Evolutionary conservation across 1,140 invertebrate genomes (phyloP).

Genomic region (Melipona quadrifasciata): DNA sequence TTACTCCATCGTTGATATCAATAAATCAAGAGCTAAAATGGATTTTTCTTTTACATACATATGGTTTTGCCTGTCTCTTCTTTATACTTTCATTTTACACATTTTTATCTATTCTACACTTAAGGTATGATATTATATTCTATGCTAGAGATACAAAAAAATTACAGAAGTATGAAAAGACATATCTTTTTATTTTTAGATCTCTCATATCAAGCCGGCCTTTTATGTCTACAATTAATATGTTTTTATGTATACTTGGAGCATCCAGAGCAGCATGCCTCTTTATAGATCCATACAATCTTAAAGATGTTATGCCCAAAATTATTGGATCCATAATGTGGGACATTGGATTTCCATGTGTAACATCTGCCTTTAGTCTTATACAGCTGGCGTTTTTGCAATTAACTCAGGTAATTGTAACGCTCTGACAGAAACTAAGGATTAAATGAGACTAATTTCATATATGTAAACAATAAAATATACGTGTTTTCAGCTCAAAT

Average conservation of each 20-base stretch:
- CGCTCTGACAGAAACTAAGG: not conserved
- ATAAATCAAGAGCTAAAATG: slow-evolving; percentile 80
- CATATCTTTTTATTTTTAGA: slow-evolving; percentile 75
- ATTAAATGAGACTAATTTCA: not conserved
- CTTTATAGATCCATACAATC: slow-evolving; percentile 85
- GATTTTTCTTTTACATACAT: slow-evolving; percentile 84
- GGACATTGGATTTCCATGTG: slow-evolving; percentile 85
- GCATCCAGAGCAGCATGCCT: slow-evolving; percentile 82
- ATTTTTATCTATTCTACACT: slow-evolving; percentile 85
- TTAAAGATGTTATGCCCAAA: slow-evolving; percentile 83
- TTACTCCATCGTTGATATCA: slow-evolving; percentile 72
- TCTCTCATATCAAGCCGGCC: slow-evolving; percentile 83
- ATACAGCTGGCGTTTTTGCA: slow-evolving; percentile 85
- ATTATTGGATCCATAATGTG: slow-evolving; percentile 83
- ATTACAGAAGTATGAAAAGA: not conserved
- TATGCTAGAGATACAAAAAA: not conserved
- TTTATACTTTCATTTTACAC: slow-evolving; percentile 85
- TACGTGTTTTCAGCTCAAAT: slow-evolving; percentile 78
- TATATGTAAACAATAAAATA: no score
- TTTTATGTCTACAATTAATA: slow-evolving; percentile 85
- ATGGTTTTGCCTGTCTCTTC: slow-evolving; percentile 84
- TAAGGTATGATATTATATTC: slow-evolving; percentile 79
- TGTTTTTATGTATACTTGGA: slow-evolving; percentile 84
- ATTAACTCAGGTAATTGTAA: slow-evolving; percentile 81
- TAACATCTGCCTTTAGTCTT: slow-evolving; percentile 84